Base-by-base conservation (phyloP, 2,888 invertebrate genomes). In the Coenonympha glycerion region DNA sequence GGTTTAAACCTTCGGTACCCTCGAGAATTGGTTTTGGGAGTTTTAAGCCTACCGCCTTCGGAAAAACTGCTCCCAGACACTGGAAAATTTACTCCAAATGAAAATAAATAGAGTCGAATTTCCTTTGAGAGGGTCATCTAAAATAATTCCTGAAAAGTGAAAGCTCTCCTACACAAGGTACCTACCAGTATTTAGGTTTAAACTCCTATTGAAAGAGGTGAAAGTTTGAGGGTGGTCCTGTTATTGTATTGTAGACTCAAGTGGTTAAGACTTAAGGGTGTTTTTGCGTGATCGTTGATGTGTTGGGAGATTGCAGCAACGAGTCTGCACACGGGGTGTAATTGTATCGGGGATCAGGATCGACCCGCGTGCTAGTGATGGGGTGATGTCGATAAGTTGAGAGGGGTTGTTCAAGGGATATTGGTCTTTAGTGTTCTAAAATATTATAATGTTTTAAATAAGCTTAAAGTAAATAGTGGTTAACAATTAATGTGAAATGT, bases 121-220 rank as follows among this genome's bases (percentile, higher is more conserved):
- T 71, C 50, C 60, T 62, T 58, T 51, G 64, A 28, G 13, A 19
- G 24, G 8, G 16, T 8, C 33, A 40, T 53, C 68, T 64, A 68
- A 73, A 82, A 81, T 81, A 79, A 84, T 84, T 82, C 78, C 85
- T 84, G 86, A 87, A 87, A 87, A 87, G 86, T 84, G 86, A 87
- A 86, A 86, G 86, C 84, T 78, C 79, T 82, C 78, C 78, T 80
- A 79, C 82, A 79, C 76, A 79, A 85, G 79, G 83, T 84, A n/a
- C n/a, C n/a, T n/a, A n/a, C n/a, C n/a, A n/a, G n/a, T n/a, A 85
- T 84, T 84, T 85, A 83, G 84, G 84, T 87, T 83, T 84, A 83
- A 85, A 86, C 79, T 86, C 77, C 79, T 79, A 85, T 85, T 80
- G 86, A 83, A 85, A 85, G 86, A 85, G 85, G 85, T 86, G 86